Percentiles rank a stretch among this genome's conserved stretches.
These are phyloP conservation scores for Capitulum mitella DNA, from an alignment of 2,888 invertebrate genomes.

Conservation along the genomic window DNA sequence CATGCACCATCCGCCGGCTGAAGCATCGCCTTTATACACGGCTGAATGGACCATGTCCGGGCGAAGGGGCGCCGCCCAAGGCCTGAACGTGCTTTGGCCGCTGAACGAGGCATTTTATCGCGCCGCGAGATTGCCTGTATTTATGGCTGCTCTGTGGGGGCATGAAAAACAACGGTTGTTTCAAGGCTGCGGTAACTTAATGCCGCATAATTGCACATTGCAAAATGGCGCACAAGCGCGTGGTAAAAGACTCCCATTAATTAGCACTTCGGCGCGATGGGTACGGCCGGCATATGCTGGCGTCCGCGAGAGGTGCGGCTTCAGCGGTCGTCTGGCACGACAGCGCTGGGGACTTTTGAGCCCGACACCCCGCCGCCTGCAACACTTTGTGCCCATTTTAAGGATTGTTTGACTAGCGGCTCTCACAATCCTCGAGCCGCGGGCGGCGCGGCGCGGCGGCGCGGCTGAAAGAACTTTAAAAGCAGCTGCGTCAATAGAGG, in stretches of 20 bases:
- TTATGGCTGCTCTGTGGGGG: not conserved
- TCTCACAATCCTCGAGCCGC: not conserved
- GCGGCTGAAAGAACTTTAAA: not conserved
- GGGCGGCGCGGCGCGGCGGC: not conserved
- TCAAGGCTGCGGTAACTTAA: not conserved
- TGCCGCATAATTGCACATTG: not conserved
- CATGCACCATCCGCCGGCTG: too few species aligned
- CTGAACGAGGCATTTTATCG: not conserved
- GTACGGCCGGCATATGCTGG: too few species aligned
- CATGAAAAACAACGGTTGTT: not conserved
- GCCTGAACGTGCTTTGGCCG: not conserved
- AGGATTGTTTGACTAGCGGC: not conserved
- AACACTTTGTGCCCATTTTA: not conserved
- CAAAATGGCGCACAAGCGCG: not conserved
- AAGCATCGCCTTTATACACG: too few species aligned
- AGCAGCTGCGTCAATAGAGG: not conserved
- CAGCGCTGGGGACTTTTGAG: too few species aligned
- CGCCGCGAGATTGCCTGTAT: not conserved
- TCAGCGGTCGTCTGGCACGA: too few species aligned
- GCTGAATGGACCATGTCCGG: too few species aligned
- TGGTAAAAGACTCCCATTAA: not conserved
- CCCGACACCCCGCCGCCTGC: too few species aligned
- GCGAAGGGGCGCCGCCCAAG: not conserved
- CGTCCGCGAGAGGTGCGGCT: too few species aligned
- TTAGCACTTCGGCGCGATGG: not conserved